These are phyloP conservation scores for Loriculus beryllinus DNA, from an alignment of 2,797 vertebrate species.

Conservation along the genomic window DNA sequence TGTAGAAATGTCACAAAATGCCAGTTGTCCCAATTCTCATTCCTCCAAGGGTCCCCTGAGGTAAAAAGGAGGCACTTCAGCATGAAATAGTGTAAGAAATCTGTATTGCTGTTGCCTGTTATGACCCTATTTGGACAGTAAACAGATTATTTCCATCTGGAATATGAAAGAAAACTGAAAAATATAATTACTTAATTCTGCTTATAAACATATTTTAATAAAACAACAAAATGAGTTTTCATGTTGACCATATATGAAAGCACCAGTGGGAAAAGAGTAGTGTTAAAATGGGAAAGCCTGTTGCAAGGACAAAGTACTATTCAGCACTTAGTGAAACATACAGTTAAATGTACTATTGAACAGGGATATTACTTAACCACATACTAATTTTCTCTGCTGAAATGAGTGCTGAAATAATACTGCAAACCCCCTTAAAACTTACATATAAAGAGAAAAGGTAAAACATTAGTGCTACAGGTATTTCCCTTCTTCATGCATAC, in stretches of 20 bases:
- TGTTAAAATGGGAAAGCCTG: neutral
- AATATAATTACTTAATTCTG: neutral
- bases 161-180: neutral
- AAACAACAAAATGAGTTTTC: neutral
- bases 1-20: neutral
- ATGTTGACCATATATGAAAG: neutral
- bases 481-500: conserved; percentile 1
- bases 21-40: neutral
- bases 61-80: neutral
- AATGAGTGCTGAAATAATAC: neutral
- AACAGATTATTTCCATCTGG: neutral
- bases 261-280: neutral
- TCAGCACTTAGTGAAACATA: neutral
- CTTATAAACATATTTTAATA: neutral
- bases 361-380: neutral
- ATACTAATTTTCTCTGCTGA: neutral
- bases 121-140: neutral
- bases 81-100: neutral
- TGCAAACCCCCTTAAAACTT: neutral
- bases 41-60: neutral
- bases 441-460: neutral
- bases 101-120: neutral
- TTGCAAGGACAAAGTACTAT: neutral
- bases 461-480: neutral
- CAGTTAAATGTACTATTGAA: neutral